Evolutionary conservation across 2,888 invertebrate species (phyloP).

Genomic region (Cryptus armator): DNA sequence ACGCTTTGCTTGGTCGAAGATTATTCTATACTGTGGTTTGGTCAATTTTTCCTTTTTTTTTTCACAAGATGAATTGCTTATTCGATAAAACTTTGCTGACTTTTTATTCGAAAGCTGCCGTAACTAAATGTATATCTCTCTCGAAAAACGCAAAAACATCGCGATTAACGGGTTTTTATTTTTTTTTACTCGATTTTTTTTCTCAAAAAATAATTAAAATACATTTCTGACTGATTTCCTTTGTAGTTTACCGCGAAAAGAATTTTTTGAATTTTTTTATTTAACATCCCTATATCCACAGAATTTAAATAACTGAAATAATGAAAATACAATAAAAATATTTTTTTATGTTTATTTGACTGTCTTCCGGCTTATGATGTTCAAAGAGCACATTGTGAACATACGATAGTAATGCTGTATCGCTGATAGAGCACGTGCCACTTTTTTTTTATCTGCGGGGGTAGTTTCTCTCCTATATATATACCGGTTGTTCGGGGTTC

Average conservation of each 20-base stretch:
- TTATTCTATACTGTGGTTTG: neutral
- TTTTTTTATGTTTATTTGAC: neutral
- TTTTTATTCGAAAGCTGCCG: neutral
- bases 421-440: neutral
- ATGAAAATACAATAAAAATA: neutral
- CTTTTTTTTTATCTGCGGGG: conserved; percentile 2
- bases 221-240: too few species aligned
- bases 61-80: neutral
- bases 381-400: neutral
- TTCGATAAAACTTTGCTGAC: neutral
- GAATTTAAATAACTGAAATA: neutral
- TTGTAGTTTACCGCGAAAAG: too few species aligned
- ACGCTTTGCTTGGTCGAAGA: conserved; percentile 27
- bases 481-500: conserved; percentile 42
- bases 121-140: neutral
- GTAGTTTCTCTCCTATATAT: conserved; percentile 10
- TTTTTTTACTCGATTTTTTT: too few species aligned
- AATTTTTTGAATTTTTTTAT: too few species aligned
- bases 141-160: neutral
- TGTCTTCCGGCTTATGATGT: too few species aligned
- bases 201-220: too few species aligned
- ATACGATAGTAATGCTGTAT: neutral
- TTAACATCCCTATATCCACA: neutral
- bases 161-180: too few species aligned
- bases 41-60: neutral